Base-by-base conservation (phyloP, 2,797 vertebrate species). In the Poeciliopsis paucimaculata region DNA sequence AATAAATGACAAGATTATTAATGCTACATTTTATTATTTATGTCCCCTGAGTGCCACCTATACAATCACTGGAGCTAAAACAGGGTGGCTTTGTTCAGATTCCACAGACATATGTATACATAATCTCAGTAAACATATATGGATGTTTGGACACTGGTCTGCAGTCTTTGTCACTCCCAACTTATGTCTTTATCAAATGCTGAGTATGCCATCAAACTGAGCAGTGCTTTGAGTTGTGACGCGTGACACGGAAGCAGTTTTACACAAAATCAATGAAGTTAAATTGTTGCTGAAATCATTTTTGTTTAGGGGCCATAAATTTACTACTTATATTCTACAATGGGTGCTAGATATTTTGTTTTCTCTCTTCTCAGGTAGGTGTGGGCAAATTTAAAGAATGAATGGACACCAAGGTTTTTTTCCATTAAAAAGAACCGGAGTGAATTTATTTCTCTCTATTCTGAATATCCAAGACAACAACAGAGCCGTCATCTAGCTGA, bases 1-100 rank as follows among this genome's bases (percentile, higher is more conserved):
- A 78, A 88, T 53, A 88, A 49, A 77, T 72, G 76, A 90, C 72
- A 43, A 75, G 78, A 64, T 80, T 90, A 81, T 88, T 75, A 84
- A 84, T 86, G 86, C 85, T 90, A 92, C 87, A 90, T 89, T 80
- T 73, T 73, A 6, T 84, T 60, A 16, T 73, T 87, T 46, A 79
- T 82, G 62, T 87, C 81, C 90, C 92, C 91, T 92, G 93, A 93
- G 92, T 88, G 84, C 80, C 85, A 88, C 77, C 81, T 77, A 77
- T 80, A 80, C 68, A 77, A 80, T 87, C 87, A 78, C 80, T 76
- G 85, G 77, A 86, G 81, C 39, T 1, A 12, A 82, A 78, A 80
- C 57, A 15, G 57, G 43, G 31, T 60, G 75, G 34, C 78, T 77
- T 53, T 75, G 68, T 75, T 85, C 15, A 74, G 41, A 79, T 53